Base-by-base conservation (phyloP, 2,113 vertebrate species). In the Apodemus speciosus region DNA sequence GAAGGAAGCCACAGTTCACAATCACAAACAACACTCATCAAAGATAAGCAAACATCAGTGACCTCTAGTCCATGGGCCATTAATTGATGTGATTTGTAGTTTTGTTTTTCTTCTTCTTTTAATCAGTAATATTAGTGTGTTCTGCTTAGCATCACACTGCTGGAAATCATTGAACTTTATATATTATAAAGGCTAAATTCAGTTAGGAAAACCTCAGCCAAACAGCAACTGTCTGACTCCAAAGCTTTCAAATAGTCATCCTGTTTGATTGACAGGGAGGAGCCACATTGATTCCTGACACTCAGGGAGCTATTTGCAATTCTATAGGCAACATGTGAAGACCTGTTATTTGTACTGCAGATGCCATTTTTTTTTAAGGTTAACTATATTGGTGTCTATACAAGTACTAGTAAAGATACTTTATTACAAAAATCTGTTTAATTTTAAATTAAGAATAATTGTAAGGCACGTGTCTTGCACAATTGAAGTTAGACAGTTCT, bases 391-490 rank as follows among this genome's bases (percentile, higher is more conserved):
- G 88, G 38, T 86, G n/a, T 88, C 94, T 93, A 92, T 68, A 95
- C 25, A 85, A 68, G 71, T 92, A 95, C 87, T 97, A 94, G 88
- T 93, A 97, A 97, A 96, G 89, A 92, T 62, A 87, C 43, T 0
- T 89, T 90, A 69, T 90, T 97, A 97, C 79, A 97, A 96, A 81
- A 92, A 71, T 66, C 46, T 87, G 91, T 93, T 96, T 73, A 86
- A 81, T 91, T 97, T 93, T 92, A 93, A 94, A 96, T 96, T 62
- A 96, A 97, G 95, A 89, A 94, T 56, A 95, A 92, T 97, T 88
- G 30, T 96, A 96, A 77, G 93, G 95, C 83, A 95, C 91, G 83
- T 87, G 89, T 96, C 94, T 95, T 97, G 89, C 96, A 97, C 66
- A 97, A 43, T 88, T 89, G 94, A 75, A 66, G 75, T 96, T 30